Conservation (phyloP, 2,888 invertebrate species). For the Caenorhabditis japonica region DNA sequence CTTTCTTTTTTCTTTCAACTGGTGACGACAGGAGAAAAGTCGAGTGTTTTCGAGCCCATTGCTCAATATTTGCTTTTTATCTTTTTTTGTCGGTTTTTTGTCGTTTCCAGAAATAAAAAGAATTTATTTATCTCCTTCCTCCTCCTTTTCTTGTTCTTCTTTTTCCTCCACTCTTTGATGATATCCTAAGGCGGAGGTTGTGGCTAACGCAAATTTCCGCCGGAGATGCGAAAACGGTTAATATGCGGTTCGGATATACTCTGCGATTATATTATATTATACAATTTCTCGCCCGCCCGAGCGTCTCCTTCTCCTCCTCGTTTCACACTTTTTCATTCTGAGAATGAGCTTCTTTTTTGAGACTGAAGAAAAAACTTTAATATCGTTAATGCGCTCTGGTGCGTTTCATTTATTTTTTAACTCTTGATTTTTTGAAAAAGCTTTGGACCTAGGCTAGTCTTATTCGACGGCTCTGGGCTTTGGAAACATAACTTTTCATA, state of each 20-base stretch:
- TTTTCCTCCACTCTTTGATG: constrained; percentile 21
- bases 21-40: constrained; percentile 20
- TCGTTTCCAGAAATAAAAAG: constrained; percentile 2
- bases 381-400: too few relatives aligned
- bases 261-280: constrained; percentile 42
- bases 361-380: too few relatives aligned
- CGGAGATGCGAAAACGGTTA: constrained; percentile 38
- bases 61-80: constrained; percentile 26
- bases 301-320: constrained; percentile 10
- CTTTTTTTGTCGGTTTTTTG: too few relatives aligned
- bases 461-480: too few relatives aligned
- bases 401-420: too few relatives aligned
- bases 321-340: constrained; percentile 14
- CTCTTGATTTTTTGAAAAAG: too few relatives aligned
- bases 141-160: constrained; percentile 11
- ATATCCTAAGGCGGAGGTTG: constrained; percentile 2
- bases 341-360: too few relatives aligned
- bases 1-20: background rate
- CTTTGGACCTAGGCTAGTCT: too few relatives aligned
- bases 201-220: constrained; percentile 41
- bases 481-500: too few relatives aligned
- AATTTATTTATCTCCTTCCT: background rate
- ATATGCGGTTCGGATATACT: too few relatives aligned
- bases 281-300: background rate
- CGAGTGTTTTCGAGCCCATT: constrained; percentile 21